These are phyloP conservation scores for Origma solitaria DNA, from an alignment of 2,113 vertebrate species.

Conservation along the genomic window DNA sequence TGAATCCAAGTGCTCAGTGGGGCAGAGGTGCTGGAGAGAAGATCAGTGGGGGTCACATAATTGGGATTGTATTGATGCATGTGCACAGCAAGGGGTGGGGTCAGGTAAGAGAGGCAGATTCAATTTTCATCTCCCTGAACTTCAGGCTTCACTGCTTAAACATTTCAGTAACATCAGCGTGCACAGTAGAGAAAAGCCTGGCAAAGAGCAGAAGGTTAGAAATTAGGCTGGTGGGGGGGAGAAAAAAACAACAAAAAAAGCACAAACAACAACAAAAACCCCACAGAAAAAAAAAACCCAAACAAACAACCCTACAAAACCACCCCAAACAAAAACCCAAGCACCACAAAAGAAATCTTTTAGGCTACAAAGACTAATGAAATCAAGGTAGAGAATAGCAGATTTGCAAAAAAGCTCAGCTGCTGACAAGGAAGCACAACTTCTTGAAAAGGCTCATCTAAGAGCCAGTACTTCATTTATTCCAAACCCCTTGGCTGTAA, in stretches of 20 bases:
- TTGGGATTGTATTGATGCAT: not conserved
- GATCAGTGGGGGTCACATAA: not conserved
- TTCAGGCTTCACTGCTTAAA: not conserved
- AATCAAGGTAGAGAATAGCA: not conserved
- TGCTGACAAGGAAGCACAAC: not conserved
- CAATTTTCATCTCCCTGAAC: not conserved
- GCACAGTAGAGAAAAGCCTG: not conserved
- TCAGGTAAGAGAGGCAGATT: not conserved
- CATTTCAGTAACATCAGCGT: not conserved
- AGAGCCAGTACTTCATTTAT: not conserved
- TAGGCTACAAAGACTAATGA: not conserved
- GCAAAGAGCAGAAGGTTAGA: not conserved
- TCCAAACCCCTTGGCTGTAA: not conserved
- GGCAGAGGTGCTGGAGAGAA: not conserved
- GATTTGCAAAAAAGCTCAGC: not conserved
- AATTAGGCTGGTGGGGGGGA: fast-evolving
- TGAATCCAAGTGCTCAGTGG: not conserved
- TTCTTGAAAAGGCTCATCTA: not conserved
- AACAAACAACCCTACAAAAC: not conserved
- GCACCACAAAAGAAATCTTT: not conserved
- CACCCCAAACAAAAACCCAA: fast-evolving
- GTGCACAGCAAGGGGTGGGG: not conserved
- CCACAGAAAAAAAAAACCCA: not conserved
- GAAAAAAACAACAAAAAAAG: not conserved
- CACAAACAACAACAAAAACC: not conserved